phyloP scores from a whole-genome alignment of 2,888 invertebrate species.

The Psylliodes chrysocephalus region DNA sequence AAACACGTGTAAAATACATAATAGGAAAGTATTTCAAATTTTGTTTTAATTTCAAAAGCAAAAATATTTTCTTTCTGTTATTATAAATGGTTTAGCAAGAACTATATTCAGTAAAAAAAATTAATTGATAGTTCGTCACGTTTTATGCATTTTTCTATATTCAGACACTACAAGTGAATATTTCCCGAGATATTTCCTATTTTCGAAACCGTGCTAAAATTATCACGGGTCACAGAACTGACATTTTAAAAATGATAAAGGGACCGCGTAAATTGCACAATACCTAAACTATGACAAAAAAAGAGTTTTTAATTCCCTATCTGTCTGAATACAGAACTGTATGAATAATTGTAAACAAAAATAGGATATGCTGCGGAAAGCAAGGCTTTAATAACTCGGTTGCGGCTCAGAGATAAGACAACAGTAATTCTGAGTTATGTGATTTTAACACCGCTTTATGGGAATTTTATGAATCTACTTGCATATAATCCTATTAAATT shows the following conservation, averaged over 20 bases:
- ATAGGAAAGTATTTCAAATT: too few species aligned
- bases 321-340: background rate
- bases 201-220: background rate
- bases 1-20: too few species aligned
- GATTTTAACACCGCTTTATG: background rate
- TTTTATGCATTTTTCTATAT: too few species aligned
- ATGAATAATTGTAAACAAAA: background rate
- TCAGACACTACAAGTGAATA: too few species aligned
- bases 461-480: background rate
- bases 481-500: too few species aligned
- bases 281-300: background rate
- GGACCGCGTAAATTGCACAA: background rate
- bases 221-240: background rate
- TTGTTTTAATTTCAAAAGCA: too few species aligned
- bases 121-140: too few species aligned
- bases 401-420: conserved; percentile 11
- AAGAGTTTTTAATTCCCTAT: conserved; percentile 11
- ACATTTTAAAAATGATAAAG: background rate
- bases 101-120: too few species aligned
- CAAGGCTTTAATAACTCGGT: background rate
- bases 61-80: too few species aligned
- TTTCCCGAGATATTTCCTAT: too few species aligned
- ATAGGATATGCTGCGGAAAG: background rate
- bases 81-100: too few species aligned
- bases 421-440: background rate